phyloP scores from a whole-genome alignment of 2,113 vertebrate genomes.

The Macroglossus sobrinus region DNA sequence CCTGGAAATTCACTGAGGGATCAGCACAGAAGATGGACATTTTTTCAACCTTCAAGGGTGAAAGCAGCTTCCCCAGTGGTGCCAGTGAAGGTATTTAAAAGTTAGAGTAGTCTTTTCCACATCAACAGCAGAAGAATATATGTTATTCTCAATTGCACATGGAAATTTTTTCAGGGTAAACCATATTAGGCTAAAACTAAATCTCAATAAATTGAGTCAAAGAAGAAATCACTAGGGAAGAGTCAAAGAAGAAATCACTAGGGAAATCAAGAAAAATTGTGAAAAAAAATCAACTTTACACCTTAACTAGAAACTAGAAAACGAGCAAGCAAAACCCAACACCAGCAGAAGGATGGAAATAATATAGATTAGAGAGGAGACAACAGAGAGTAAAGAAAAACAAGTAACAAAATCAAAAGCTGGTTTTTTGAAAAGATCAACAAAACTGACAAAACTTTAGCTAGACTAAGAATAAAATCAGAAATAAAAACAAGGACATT shows the following conservation, averaged over 20 bases:
- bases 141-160: neutral
- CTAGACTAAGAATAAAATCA: neutral
- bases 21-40: neutral
- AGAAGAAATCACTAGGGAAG: neutral
- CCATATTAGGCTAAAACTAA: neutral
- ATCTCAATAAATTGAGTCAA: neutral
- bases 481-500: neutral
- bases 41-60: neutral
- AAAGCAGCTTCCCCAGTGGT: neutral
- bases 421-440: neutral
- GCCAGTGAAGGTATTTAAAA: neutral
- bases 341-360: neutral
- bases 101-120: neutral
- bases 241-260: neutral
- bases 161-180: neutral
- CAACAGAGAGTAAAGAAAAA: neutral
- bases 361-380: neutral
- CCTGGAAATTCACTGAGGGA: neutral
- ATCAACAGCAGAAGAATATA: neutral
- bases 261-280: neutral
- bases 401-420: neutral
- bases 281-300: neutral
- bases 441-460: neutral
- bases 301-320: neutral
- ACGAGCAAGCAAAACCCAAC: neutral